Evolutionary conservation across 2,888 invertebrate genomes (phyloP).

Genomic region (Melinopterus prodromus): DNA sequence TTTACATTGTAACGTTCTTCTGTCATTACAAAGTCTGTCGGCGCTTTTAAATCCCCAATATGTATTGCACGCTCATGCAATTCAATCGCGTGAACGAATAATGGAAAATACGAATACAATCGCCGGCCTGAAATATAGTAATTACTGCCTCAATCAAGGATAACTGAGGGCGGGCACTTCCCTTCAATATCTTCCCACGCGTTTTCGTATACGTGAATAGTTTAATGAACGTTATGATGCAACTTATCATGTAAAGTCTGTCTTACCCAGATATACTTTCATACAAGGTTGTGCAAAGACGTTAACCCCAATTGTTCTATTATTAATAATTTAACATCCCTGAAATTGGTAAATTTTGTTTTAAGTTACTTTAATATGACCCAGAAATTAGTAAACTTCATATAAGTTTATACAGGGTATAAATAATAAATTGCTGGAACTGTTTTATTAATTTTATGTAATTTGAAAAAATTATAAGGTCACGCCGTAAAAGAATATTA

Average conservation of each 20-base stretch:
- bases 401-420: no score
- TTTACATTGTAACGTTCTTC: no score
- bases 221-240: not conserved
- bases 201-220: not conserved
- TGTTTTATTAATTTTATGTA: no score
- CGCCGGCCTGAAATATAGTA: not conserved
- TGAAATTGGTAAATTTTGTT: not conserved
- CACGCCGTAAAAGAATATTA: no score
- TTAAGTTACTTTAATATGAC: no score
- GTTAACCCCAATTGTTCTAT: no score
- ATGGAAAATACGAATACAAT: not conserved
- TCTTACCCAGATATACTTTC: not conserved
- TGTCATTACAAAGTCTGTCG: no score
- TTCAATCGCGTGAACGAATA: not conserved
- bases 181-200: slow-evolving; percentile 10
- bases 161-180: slow-evolving; percentile 16
- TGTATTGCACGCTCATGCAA: not conserved
- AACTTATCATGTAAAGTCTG: not conserved
- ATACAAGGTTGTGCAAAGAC: not conserved
- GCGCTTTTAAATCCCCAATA: no score
- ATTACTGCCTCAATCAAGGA: slow-evolving; percentile 9
- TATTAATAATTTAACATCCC: not conserved
- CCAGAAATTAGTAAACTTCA: no score
- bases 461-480: no score
- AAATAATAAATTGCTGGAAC: no score